phyloP scores from a whole-genome alignment of 1,140 invertebrate species.

The Aricia agestis region DNA sequence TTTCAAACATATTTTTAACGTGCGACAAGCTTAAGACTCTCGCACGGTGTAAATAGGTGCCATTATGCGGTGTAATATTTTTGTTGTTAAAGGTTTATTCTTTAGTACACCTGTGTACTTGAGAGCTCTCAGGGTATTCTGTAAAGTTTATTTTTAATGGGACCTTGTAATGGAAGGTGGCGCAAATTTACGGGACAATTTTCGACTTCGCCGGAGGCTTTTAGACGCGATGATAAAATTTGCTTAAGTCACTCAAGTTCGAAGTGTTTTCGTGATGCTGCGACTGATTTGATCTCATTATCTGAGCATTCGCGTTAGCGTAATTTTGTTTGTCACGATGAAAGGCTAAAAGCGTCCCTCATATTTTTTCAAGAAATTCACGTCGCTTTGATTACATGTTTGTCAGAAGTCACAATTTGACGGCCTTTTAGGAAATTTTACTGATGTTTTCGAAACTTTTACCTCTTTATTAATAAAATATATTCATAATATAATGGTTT shows the following conservation, averaged over 20 bases:
- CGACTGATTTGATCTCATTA: slow-evolving; percentile 40
- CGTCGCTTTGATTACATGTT: not conserved
- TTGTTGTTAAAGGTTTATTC: slow-evolving; percentile 49
- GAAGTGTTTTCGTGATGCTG: slow-evolving; percentile 36
- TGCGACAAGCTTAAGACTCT: slow-evolving; percentile 11
- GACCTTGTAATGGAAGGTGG: slow-evolving; percentile 62
- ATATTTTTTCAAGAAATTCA: not conserved
- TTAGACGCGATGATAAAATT: slow-evolving; percentile 46
- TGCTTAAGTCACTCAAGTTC: slow-evolving; percentile 39
- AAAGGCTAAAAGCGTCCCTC: not conserved
- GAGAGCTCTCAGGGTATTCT: slow-evolving; percentile 65
- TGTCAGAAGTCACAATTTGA: no score
- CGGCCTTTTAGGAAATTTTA: no score
- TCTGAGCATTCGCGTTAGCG: slow-evolving; percentile 22
- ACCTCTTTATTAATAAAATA: no score
- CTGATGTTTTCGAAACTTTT: no score
- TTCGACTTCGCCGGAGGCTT: slow-evolving; percentile 62
- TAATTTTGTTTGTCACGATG: slow-evolving; percentile 7
- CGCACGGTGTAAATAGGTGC: slow-evolving; percentile 5
- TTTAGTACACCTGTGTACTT: slow-evolving; percentile 67
- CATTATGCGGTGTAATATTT: slow-evolving; percentile 27
- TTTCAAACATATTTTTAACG: slow-evolving; percentile 4
- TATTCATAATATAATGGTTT: no score
- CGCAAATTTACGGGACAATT: slow-evolving; percentile 67
- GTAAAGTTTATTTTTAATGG: slow-evolving; percentile 74